These are phyloP conservation scores for Cistogaster globosa DNA, from an alignment of 2,888 invertebrate genomes.

Conservation along the genomic window DNA sequence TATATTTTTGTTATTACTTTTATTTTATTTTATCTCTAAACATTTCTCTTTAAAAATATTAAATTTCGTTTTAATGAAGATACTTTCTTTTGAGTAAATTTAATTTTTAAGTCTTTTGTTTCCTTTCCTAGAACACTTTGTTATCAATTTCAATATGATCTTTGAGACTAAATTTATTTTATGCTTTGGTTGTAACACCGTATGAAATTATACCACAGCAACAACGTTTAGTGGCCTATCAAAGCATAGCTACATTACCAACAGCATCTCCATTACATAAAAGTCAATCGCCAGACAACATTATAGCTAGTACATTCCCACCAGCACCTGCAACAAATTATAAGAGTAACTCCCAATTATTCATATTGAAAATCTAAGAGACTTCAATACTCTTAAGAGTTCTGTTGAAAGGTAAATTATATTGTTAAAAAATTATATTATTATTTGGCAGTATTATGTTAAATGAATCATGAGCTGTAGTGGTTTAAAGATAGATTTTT, in stretches of 20 bases:
- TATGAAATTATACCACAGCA: slow-evolving; percentile 80
- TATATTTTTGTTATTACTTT: slow-evolving; percentile 10
- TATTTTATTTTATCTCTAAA: not conserved
- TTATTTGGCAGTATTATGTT: too few relatives aligned
- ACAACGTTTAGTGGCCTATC: slow-evolving; percentile 68
- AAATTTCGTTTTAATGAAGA: too few relatives aligned
- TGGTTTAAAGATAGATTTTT: too few relatives aligned
- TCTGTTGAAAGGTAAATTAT: slow-evolving; percentile 88
- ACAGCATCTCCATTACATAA: slow-evolving; percentile 66
- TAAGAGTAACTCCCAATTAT: slow-evolving; percentile 80
- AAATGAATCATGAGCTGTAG: too few relatives aligned
- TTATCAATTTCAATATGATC: slow-evolving; percentile 81
- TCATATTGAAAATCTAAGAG: slow-evolving; percentile 83
- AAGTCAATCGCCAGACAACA: slow-evolving; percentile 46
- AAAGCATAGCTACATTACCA: slow-evolving; percentile 61
- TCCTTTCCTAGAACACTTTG: slow-evolving; percentile 74
- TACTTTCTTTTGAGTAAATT: too few relatives aligned
- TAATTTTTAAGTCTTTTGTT: not conserved
- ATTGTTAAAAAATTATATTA: not conserved
- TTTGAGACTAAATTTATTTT: slow-evolving; percentile 81
- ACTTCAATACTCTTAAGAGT: slow-evolving; percentile 90
- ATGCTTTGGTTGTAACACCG: slow-evolving; percentile 82
- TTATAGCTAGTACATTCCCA: too few relatives aligned
- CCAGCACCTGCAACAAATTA: slow-evolving; percentile 22
- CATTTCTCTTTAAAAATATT: not conserved